Base-by-base conservation (phyloP, 2,888 invertebrate species). In the Perizoma flavofasciatum region DNA sequence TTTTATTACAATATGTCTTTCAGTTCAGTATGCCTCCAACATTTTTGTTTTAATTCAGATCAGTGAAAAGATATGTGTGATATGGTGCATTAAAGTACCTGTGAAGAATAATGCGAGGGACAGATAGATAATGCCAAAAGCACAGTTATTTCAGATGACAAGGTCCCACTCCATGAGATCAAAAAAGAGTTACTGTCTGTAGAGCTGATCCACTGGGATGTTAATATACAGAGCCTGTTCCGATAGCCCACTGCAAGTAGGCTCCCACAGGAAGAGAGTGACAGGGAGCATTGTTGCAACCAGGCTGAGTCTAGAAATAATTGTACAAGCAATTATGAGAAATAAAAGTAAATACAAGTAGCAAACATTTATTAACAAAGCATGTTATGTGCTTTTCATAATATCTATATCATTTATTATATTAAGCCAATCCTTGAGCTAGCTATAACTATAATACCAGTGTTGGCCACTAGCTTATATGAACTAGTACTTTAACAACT, bases 121-220 rank as follows among this genome's bases (percentile, higher is more conserved):
- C 89, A 89, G 69, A 92, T 89, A 45, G 91, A 81, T 53, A 90
- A 74, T n/a, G 83, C 76, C 47, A 89, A 73, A 46, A 90, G 48
- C 5, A 76, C 77, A 54, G 88, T 84, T 58, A 90, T 83, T 48
- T 91, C 89, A 34, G 83, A 73, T n/a, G 85, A 81, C 51, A 92
- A 70, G 45, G 89, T 88, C 10, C 92, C 92, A 77, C 86, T 92
- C 92, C 92, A 92, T 33, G 89, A 83, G 65, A 90, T 86, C 32
- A 92, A 67, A 67, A 88, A 92, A 33, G 88, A 85, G 65, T 88
- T 89, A 67, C 83, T 88, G 49, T 89, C 86, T 8, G 83, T 81
- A 5, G 86, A 81, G 69, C 84, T 90, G 39, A 92, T 92, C 92
- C 92, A 92, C 64, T 92, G 92, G 37, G 88, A 83, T 37, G 83